Base-by-base conservation (phyloP, 2,888 invertebrate genomes). In the Mamestra brassicae region DNA sequence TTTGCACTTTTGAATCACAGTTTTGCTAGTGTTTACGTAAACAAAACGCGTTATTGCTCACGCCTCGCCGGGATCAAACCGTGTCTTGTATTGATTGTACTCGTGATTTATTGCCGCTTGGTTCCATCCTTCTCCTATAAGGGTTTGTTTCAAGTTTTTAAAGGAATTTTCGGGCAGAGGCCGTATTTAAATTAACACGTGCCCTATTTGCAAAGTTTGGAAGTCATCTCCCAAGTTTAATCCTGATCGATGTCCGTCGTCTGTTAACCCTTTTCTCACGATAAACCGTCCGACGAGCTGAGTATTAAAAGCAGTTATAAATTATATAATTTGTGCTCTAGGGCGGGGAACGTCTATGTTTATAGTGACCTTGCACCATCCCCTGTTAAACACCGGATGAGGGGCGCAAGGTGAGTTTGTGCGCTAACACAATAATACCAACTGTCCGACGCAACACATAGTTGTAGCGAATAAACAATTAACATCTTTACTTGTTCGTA, bases 351-450 rank as follows among this genome's bases (percentile, higher is more conserved):
- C 80, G 81, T 79, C 80, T 64, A 86, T 88, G 87, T 90, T 91
- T 89, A 77, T 85, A 88, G 89, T 90, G 93, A 91, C 93, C 93
- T 93, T 92, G 91, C 83, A 80, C 83, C 85, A 89, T 88, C 90
- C 91, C 89, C 90, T 89, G 85, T 70, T 85, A 80, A 78, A 86
- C 74, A 85, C 88, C 88, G 89, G 87, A 89, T 87, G 87, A 90
- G 88, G 90, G 92, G 89, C 86, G 90, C 89, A 91, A 92, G 91
- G 91, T 93, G 91, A 89, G 89, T 90, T 90, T 83, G 85, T 88
- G 76, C 85, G 78, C 76, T 86, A 88, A 90, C 81, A 87, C 89
- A 89, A 88, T 85, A 86, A 87, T 89, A 88, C 88, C 62, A 73
- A 86, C 84, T 85, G 82, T 74, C 67, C 83, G 72, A 79, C 85